Base-by-base conservation (phyloP, 2,888 invertebrate genomes). In the Coelinius sp. region DNA sequence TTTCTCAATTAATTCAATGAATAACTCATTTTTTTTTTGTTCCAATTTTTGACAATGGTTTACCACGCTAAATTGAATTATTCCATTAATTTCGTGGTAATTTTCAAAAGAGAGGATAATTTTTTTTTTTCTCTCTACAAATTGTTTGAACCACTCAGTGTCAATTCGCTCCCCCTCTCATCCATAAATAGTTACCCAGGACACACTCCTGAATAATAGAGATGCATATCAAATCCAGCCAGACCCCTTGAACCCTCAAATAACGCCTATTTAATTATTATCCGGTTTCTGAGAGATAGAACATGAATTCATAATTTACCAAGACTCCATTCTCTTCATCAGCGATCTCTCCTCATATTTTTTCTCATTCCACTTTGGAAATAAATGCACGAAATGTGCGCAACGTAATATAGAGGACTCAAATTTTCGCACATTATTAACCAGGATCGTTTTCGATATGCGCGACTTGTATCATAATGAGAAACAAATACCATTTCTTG, bases 191-290 rank as follows among this genome's bases (percentile, higher is more conserved):
- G 70, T 25, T 68, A 49, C 31, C 70, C 46, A 35, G 68, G 73
- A 72, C 70, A 76, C 76, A 68, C 68, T 69, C 70, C 73, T 75
- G 74, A 73, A 78, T 77, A 77, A 75, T 77, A 73, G 70, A 77
- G 77, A 77, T 76, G 67, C 66, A 64, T 78, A 78, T 77, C 77
- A 74, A 66, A 46, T 44, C 12, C 73, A 59, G 66, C 59, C 52
- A 41, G 64, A 73, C 41, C 71, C 49, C n/a, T n/a, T 35, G 35
- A 44, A 14, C 17, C 41, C 46, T 35, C 73, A 71, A 76, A 71
- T 76, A 75, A 75, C 71, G 69, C 69, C 72, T 76, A 77, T 78
- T 76, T 78, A 78, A 79, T 78, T 75, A 74, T 77, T 77, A 76
- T 78, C 73, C 74, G 71, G 68, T 73, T 66, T 63, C 64, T 49